Conservation (phyloP, 1,140 invertebrate genomes). For the Ceratina australensis region DNA sequence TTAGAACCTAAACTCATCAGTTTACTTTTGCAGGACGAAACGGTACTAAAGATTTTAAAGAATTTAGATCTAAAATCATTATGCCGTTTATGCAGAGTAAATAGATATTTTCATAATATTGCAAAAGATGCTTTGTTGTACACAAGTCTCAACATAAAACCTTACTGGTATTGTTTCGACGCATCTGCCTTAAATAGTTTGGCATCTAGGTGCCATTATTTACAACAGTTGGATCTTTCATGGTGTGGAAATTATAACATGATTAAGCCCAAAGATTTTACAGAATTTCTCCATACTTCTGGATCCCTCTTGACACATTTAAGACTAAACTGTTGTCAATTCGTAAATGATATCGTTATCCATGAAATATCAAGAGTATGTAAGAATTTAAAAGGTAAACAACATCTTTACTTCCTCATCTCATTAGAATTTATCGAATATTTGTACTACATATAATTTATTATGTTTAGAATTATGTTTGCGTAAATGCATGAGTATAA, state of each 20-base stretch:
- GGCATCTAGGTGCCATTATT: slow-evolving; percentile 82
- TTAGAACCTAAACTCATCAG: not conserved
- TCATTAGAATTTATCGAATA: slow-evolving; percentile 21
- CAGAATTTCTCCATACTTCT: slow-evolving; percentile 83
- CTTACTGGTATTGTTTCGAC: slow-evolving; percentile 84
- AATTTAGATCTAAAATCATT: slow-evolving; percentile 90
- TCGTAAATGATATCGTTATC: slow-evolving; percentile 84
- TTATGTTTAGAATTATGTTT: slow-evolving; percentile 83
- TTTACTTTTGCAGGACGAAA: slow-evolving; percentile 82
- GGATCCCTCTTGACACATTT: slow-evolving; percentile 85
- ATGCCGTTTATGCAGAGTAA: slow-evolving; percentile 87
- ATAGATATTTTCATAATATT: slow-evolving; percentile 86
- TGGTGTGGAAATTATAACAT: slow-evolving; percentile 91
- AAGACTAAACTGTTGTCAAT: slow-evolving; percentile 87
- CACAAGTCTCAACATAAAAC: slow-evolving; percentile 88
- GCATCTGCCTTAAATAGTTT: slow-evolving; percentile 80
- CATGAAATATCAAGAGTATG: slow-evolving; percentile 83
- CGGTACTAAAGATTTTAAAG: slow-evolving; percentile 86
- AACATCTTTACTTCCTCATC: slow-evolving; percentile 12
- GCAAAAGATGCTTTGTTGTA: slow-evolving; percentile 89
- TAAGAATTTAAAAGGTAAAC: slow-evolving; percentile 85
- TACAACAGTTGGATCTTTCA: slow-evolving; percentile 90
- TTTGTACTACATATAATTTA: slow-evolving; percentile 24
- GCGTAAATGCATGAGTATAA: slow-evolving; percentile 81
- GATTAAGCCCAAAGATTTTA: slow-evolving; percentile 81